Evolutionary conservation across 2,888 invertebrate species (phyloP).

Genomic region (Epicampocera succincta): DNA sequence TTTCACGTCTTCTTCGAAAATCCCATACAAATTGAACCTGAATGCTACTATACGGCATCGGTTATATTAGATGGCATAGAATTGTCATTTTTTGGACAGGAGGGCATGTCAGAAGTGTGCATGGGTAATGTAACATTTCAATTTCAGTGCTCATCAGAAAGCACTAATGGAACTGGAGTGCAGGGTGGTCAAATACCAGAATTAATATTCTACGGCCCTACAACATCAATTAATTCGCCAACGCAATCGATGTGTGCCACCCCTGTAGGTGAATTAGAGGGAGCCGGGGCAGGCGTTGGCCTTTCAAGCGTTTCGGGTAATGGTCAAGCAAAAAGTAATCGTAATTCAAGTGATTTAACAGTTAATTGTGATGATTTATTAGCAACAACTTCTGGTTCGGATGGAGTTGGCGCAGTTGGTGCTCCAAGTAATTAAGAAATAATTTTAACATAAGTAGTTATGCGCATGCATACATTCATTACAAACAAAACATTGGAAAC

Average conservation of each 20-base stretch:
- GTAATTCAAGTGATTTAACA: conserved; percentile 69
- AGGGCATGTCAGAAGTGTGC: conserved; percentile 96
- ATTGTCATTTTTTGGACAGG: conserved; percentile 97
- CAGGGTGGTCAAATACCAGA: conserved; percentile 99
- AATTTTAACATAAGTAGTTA: conserved; percentile 31
- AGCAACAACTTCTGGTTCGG: conserved; percentile 68
- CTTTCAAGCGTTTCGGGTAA: conserved; percentile 22
- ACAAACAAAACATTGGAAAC: conserved; percentile 58
- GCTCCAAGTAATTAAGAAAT: conserved; percentile 62
- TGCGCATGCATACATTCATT: conserved; percentile 38
- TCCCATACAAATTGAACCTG: conserved; percentile 93
- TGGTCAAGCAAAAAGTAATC: conserved; percentile 61
- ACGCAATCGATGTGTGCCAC: conserved; percentile 79
- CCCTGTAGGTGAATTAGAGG: conserved; percentile 75
- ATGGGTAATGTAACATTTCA: conserved; percentile 97
- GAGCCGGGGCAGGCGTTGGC: conserved; percentile 51
- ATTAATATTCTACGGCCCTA: conserved; percentile 96
- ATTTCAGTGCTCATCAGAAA: conserved; percentile 98
- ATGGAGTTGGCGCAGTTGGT: conserved; percentile 51
- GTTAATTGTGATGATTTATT: conserved; percentile 72
- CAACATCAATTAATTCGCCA: conserved; percentile 82
- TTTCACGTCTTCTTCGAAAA: conserved; percentile 93
- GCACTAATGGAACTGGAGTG: conserved; percentile 98
- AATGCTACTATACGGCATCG: conserved; percentile 97
- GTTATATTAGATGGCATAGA: conserved; percentile 96